Base-by-base conservation (phyloP, 2,113 vertebrate species). In the Phasianus colchicus region DNA sequence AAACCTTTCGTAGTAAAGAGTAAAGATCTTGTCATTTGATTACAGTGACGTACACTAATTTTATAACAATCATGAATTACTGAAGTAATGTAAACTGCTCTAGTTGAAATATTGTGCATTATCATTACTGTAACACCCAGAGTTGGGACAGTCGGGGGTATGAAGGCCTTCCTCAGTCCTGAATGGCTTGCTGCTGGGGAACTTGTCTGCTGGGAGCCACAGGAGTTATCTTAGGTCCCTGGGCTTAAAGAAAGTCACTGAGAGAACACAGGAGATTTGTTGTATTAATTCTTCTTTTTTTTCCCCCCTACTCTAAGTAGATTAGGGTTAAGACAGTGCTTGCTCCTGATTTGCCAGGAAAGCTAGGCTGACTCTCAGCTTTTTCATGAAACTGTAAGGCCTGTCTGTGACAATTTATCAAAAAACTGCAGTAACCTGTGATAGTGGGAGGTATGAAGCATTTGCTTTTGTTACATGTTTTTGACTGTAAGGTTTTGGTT, bases 291-390 rank as follows among this genome's bases (percentile, higher is more conserved):
- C 36, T 27, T 48, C 40, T 18, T 73, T n/a, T 50, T 22, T 70
- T 24, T 7, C 7, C 13, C 42, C 42, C 15, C 15, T 73, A 32
- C 22, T 81, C 48, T 69, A 87, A 61, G 43, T 67, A 89, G 78
- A 93, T 87, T 91, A 73, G 32, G 52, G 42, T 93, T 94, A 81
- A 90, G 69, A 78, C 20, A 29, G 64, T 50, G 50, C 63, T 85
- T 86, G 40, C 27, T 65, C 38, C 54, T 89, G 57, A 82, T 90
- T 84, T 92, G 54, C 38, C 86, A 77, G 63, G 78, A 92, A 63
- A 61, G 21, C 24, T 65, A 61, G 70, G 27, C 57, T 67, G 70
- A 20, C 52, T 64, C 19, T 89, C 65, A 67, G 52, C 27, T 72
- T 90, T 90, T 84, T 57, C 57, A 48, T 0, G 0, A 55, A 32